Evolutionary conservation across 2,888 invertebrate genomes (phyloP).

Genomic region (Leptogaster cylindrica): DNA sequence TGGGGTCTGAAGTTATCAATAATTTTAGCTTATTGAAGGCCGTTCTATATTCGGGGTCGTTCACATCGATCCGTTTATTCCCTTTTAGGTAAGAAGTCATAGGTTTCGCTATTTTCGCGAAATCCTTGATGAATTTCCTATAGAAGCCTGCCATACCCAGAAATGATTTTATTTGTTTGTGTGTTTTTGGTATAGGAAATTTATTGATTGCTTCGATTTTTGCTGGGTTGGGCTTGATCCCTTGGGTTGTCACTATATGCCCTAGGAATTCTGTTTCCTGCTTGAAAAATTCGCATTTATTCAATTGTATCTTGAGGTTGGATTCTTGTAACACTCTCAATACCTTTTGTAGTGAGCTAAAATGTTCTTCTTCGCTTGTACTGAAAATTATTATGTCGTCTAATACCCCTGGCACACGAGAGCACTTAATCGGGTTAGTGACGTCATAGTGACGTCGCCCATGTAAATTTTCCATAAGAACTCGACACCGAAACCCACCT

Average conservation of each 20-base stretch:
- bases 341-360: constrained; percentile 30
- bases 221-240: constrained; percentile 51
- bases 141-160: constrained; percentile 50
- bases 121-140: constrained; percentile 43
- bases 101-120: constrained; percentile 24
- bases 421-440: too few relatives aligned
- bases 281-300: constrained; percentile 13
- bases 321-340: constrained; percentile 5
- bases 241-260: constrained; percentile 51
- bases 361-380: constrained; percentile 48
- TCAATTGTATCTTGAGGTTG: constrained; percentile 18
- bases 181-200: constrained; percentile 45
- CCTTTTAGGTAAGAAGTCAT: constrained; percentile 42
- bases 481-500: too few relatives aligned
- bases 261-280: constrained; percentile 43
- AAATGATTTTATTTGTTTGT: constrained; percentile 50
- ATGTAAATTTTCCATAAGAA: too few relatives aligned
- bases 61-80: constrained; percentile 33
- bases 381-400: constrained; percentile 54
- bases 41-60: constrained; percentile 38
- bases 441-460: too few relatives aligned
- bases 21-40: constrained; percentile 46
- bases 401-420: too few relatives aligned
- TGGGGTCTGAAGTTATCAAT: constrained; percentile 39
- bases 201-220: constrained; percentile 50